Base-by-base conservation (phyloP, 2,888 invertebrate genomes). In the Diplolepis rosae region DNA sequence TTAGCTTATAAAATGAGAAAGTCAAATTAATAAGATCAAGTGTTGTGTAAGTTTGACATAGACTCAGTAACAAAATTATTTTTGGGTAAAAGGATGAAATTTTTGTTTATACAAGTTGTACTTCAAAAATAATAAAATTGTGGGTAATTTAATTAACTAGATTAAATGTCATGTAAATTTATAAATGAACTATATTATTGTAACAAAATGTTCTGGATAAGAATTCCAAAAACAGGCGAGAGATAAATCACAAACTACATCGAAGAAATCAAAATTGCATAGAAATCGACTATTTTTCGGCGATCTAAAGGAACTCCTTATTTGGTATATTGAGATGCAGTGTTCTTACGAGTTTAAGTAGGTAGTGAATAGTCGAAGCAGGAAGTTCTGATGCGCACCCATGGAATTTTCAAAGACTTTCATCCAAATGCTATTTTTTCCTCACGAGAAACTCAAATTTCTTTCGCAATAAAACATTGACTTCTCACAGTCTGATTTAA, bases 241-340 rank as follows among this genome's bases (percentile, higher is more conserved):
- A 61, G 39, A 42, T 27, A 61, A 42, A 61, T 61, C 61, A 61
- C 15, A 24, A 35, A 9, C 32, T 56, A 30, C 15, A 32, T 35
- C 56, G 22, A 22, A 35, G 27, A 39, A 27, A 61, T 61, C 61
- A 42, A 61, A 48, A 61, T 42, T 27, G 61, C 61, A 61, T 42
- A 61, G 39, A 61, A 42, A 61, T 61, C 39, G 39, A 1, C 61
- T 61, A 61, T 61, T 61, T 61, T 61, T 61, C 39, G 61, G 27
- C 27, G 39, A n/a, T 61, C 39, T 61, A 9, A n/a, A 39, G 61
- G 15, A 61, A 27, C 61, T 9, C 30, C 54, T 54, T 54, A 22
- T 54, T 54, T 54, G 32, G 22, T 24, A 42, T 42, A 61, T 61
- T 61, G 61, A 61, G 61, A 61, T 61, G 61, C 61, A 61, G 27